These are phyloP conservation scores for Sebastolobus altivelis DNA, from an alignment of 2,797 vertebrate species.

Conservation along the genomic window DNA sequence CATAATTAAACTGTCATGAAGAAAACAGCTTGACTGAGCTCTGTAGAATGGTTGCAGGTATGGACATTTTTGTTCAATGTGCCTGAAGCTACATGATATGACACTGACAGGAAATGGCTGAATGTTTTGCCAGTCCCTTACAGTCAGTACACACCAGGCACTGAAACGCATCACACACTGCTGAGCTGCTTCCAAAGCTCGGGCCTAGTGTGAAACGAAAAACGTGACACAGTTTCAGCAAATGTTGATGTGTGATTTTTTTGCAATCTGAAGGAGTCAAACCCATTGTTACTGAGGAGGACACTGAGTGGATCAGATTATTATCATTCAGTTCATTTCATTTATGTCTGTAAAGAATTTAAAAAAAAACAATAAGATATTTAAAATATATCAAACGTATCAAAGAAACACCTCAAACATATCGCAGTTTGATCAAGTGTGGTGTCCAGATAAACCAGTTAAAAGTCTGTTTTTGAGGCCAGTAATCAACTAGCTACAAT, in stretches of 20 bases:
- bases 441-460: background rate
- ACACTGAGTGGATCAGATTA: background rate
- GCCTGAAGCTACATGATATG: background rate
- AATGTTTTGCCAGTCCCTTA: conserved; percentile 1
- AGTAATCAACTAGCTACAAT: background rate
- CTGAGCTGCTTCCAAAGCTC: conserved; percentile 34
- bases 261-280: conserved; percentile 31
- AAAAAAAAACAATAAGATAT: background rate
- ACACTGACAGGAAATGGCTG: background rate
- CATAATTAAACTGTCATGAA: background rate
- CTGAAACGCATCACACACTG: conserved; percentile 22
- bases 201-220: conserved; percentile 59
- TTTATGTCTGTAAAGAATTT: background rate
- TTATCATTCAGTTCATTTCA: background rate
- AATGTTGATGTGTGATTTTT: conserved; percentile 60
- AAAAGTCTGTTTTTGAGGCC: background rate
- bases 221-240: conserved; percentile 51
- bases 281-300: conserved; percentile 28
- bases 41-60: background rate
- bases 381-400: background rate
- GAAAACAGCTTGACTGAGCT: background rate
- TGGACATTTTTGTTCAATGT: background rate
- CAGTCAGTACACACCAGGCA: background rate
- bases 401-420: background rate
- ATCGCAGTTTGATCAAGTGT: background rate